These are phyloP conservation scores for Theristicus caerulescens DNA, from an alignment of 2,113 vertebrate species.

Conservation along the genomic window DNA sequence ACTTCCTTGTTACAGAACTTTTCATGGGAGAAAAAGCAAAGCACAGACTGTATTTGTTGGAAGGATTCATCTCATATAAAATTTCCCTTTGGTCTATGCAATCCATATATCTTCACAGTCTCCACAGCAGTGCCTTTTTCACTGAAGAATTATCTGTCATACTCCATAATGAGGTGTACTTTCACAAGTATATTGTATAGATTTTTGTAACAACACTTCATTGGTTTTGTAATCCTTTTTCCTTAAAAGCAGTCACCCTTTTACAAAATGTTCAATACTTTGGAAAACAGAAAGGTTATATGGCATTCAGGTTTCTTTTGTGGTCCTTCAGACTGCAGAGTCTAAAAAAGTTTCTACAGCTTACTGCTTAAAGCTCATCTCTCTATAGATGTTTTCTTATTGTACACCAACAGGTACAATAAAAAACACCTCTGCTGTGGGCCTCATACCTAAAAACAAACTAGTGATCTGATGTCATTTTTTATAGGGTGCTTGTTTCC, in stretches of 20 bases:
- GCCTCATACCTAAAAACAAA: not conserved
- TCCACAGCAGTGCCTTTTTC: not conserved
- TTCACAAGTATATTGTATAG: slow-evolving; percentile 40
- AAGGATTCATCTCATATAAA: slow-evolving; percentile 22
- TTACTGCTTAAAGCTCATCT: not conserved
- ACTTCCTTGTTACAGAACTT: not conserved
- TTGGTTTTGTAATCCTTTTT: slow-evolving; percentile 40
- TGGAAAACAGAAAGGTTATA: slow-evolving; percentile 18
- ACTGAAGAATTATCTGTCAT: slow-evolving; percentile 53
- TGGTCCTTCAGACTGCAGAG: not conserved
- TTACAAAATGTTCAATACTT: not conserved
- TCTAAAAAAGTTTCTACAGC: not conserved
- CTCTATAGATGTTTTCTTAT: not conserved
- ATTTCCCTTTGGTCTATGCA: slow-evolving; percentile 7
- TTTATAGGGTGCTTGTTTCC: not conserved
- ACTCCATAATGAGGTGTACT: slow-evolving; percentile 35
- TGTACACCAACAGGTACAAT: not conserved
- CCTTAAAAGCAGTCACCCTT: not conserved
- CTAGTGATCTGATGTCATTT: not conserved
- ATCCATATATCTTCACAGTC: not conserved
- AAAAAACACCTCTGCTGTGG: not conserved
- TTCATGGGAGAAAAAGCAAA: not conserved
- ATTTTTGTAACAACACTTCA: slow-evolving; percentile 52
- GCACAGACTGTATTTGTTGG: not conserved
- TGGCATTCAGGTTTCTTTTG: not conserved